Evolutionary conservation across 2,797 vertebrate species (phyloP).

Genomic region (Cynopterus sphinx): DNA sequence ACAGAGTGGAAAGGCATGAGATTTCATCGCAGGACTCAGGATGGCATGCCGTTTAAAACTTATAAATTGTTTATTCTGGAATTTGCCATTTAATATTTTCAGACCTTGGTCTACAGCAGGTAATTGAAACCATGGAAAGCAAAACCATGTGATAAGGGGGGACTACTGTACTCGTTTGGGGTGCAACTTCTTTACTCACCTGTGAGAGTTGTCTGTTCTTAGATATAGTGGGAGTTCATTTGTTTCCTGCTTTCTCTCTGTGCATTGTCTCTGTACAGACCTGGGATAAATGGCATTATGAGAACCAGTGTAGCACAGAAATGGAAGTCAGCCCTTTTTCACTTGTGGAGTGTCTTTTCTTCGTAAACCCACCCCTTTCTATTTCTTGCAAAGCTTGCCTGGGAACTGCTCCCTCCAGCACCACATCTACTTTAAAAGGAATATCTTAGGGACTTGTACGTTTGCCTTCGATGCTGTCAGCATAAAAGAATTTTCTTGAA

Average conservation of each 20-base stretch:
- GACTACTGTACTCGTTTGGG: background rate
- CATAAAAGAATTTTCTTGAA: constrained; percentile 51
- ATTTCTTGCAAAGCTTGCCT: background rate
- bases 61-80: background rate
- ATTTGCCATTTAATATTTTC: background rate
- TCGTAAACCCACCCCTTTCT: background rate
- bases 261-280: background rate
- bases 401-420: background rate
- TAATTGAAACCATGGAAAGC: background rate
- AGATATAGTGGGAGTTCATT: background rate
- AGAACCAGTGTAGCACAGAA: background rate
- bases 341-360: background rate
- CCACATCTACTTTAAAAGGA: constrained; percentile 27
- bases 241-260: background rate
- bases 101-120: background rate
- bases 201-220: background rate
- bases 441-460: background rate
- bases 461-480: constrained; percentile 21
- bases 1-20: background rate
- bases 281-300: background rate
- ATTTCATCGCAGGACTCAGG: background rate
- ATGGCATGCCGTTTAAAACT: background rate
- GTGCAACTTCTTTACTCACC: background rate
- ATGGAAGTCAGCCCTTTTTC: background rate
- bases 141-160: background rate